Evolutionary conservation across 1,140 invertebrate species (phyloP).

Genomic region (Acromyrmex echinatior): DNA sequence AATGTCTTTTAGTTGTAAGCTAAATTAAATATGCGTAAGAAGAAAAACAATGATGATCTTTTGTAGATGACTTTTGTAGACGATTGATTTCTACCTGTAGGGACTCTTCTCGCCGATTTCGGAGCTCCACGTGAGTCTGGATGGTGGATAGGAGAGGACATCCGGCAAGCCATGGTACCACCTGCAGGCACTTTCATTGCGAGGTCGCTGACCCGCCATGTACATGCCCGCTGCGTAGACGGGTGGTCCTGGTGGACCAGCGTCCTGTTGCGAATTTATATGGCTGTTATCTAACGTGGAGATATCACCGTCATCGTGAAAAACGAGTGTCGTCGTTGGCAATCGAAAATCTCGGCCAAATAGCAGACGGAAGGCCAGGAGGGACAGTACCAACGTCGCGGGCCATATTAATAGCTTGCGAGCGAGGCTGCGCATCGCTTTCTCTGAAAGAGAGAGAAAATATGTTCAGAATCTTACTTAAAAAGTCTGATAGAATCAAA

Average conservation of each 20-base stretch:
- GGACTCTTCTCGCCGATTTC: conserved; percentile 87
- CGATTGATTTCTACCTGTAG: conserved; percentile 81
- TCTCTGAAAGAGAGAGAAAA: neutral
- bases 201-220: conserved; percentile 85
- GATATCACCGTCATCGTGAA: conserved; percentile 77
- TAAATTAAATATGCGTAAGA: neutral
- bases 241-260: conserved; percentile 35
- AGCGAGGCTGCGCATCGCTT: conserved; percentile 65
- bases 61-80: neutral
- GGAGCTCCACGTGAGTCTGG: conserved; percentile 86
- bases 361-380: conserved; percentile 76
- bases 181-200: conserved; percentile 88
- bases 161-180: conserved; percentile 89
- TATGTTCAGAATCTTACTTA: neutral
- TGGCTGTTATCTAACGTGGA: conserved; percentile 18
- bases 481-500: too few species aligned
- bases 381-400: conserved; percentile 64
- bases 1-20: neutral
- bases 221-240: conserved; percentile 86
- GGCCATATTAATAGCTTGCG: conserved; percentile 73
- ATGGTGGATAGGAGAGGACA: conserved; percentile 86
- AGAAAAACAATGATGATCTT: neutral
- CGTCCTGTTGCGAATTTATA: conserved; percentile 39
- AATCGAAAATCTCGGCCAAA: conserved; percentile 68
- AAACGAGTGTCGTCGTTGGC: conserved; percentile 73